Evolutionary conservation across 2,888 invertebrate genomes (phyloP).

Genomic region (Agrochola circellaris): DNA sequence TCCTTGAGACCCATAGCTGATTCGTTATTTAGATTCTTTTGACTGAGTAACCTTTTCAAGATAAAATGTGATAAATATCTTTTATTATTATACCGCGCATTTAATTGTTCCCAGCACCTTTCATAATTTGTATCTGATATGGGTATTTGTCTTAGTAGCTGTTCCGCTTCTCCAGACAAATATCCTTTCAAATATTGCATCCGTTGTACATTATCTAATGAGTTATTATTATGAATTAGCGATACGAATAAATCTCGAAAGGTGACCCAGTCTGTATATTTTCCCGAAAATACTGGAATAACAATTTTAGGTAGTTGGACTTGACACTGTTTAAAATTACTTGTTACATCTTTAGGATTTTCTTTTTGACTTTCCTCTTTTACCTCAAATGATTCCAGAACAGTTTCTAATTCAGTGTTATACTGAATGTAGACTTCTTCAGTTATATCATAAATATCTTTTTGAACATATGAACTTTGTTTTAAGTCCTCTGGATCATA

Average conservation of each 20-base stretch:
- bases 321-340: conserved; percentile 5
- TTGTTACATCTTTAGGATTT: neutral
- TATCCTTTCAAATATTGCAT: conserved; percentile 14
- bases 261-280: too few relatives aligned
- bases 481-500: neutral
- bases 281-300: neutral
- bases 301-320: conserved; percentile 5
- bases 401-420: conserved; percentile 3
- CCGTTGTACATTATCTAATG: neutral
- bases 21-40: neutral
- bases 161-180: conserved; percentile 12
- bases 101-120: neutral
- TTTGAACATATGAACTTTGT: neutral
- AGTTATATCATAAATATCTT: neutral
- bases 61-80: conserved; percentile 1
- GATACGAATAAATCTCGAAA: too few relatives aligned
- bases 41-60: conserved; percentile 5
- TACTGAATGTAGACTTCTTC: conserved; percentile 5
- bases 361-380: neutral
- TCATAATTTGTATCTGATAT: conserved; percentile 1
- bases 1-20: neutral
- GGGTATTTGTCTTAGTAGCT: neutral
- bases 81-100: conserved; percentile 5
- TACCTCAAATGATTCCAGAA: neutral
- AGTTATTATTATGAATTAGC: too few relatives aligned